These are phyloP conservation scores for Donacobius atricapilla DNA, from an alignment of 2,113 vertebrate genomes.

Conservation along the genomic window DNA sequence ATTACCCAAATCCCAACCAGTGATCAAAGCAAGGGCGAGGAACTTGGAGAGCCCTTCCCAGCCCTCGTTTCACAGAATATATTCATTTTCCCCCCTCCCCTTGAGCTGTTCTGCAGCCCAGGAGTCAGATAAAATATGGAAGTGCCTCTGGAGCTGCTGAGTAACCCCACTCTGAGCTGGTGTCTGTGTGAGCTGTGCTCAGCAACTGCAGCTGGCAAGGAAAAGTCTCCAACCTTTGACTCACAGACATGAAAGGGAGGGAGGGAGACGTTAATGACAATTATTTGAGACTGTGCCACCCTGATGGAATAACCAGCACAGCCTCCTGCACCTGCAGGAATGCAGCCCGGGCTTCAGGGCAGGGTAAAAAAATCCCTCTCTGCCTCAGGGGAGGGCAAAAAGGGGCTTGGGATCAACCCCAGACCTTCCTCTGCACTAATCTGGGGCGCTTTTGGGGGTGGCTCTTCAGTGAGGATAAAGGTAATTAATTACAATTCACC, in stretches of 20 bases:
- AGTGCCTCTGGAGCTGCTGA: constrained; percentile 7
- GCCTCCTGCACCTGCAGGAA: constrained; percentile 15
- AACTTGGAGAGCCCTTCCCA: not conserved
- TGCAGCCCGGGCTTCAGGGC: not conserved
- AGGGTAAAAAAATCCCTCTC: not conserved
- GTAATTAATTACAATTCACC: not conserved
- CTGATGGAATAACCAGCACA: constrained; percentile 31
- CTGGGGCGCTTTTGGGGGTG: not conserved
- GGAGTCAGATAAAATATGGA: not conserved
- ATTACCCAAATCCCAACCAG: not conserved
- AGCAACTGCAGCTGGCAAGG: not conserved
- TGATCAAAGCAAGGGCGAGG: constrained; percentile 6
- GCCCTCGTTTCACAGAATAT: not conserved
- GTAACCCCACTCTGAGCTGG: not conserved
- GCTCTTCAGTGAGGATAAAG: not conserved
- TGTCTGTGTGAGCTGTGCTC: not conserved
- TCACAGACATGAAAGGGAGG: constrained; percentile 29
- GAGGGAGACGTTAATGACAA: not conserved
- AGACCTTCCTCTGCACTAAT: not conserved
- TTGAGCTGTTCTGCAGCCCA: constrained; percentile 20
- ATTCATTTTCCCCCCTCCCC: not conserved
- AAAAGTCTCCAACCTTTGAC: constrained; percentile 13
- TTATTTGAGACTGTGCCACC: not conserved
- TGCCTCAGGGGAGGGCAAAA: not conserved
- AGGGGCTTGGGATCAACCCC: not conserved